Conservation (phyloP, 2,113 vertebrate genomes). For the Capricornis sumatraensis region DNA sequence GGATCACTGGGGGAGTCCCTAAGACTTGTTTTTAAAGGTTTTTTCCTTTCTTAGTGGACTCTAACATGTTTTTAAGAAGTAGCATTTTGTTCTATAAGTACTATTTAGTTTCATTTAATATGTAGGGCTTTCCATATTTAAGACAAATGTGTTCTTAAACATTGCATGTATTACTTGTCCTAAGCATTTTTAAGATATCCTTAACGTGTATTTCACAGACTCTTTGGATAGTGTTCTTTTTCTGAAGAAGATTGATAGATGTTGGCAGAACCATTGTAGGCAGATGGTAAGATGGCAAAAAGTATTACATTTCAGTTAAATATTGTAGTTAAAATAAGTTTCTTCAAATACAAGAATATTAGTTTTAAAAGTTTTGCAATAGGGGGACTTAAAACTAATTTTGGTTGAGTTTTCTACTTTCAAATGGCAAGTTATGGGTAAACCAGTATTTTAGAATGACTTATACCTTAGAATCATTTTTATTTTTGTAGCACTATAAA, state of each 20-base stretch:
- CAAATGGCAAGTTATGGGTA: not conserved
- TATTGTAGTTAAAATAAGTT: not conserved
- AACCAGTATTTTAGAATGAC: constrained; percentile 35
- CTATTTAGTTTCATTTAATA: constrained; percentile 15
- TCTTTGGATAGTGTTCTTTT: constrained; percentile 98
- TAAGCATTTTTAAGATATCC: constrained; percentile 68
- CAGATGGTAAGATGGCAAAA: constrained; percentile 91
- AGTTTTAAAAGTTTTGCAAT: constrained; percentile 28
- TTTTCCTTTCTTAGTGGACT: not conserved
- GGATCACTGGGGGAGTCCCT: not conserved
- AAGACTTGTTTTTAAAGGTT: constrained; percentile 4
- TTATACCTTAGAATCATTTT: not conserved
- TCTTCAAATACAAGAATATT: not conserved
- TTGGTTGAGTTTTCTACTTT: constrained; percentile 32
- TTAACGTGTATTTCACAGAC: constrained; percentile 90
- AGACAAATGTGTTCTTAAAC: not conserved
- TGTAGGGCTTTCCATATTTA: constrained; percentile 17
- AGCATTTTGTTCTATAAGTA: not conserved
- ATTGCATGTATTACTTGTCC: constrained; percentile 17
- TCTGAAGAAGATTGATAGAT: constrained; percentile 98
- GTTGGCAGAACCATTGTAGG: constrained; percentile 99
- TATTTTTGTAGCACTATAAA: not conserved
- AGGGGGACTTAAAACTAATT: not conserved
- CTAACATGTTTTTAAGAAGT: constrained; percentile 11
- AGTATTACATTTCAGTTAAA: not conserved